Evolutionary conservation across 2,888 invertebrate species (phyloP).

Genomic region (Lasioglossum vierecki): DNA sequence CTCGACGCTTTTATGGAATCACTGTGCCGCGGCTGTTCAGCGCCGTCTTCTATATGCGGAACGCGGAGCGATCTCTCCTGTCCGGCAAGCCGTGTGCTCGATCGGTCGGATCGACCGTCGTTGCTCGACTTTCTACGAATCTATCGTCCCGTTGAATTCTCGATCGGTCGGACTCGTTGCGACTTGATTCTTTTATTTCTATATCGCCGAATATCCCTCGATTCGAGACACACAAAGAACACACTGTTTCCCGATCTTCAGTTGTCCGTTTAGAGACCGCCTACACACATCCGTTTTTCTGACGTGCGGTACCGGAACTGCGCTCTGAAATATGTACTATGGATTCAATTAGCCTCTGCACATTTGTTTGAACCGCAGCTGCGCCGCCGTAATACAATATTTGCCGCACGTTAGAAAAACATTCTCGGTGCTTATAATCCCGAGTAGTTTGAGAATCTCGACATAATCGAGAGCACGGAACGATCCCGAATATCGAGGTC

Average conservation of each 20-base stretch:
- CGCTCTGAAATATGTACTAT: too few species aligned
- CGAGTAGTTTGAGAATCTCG: too few species aligned
- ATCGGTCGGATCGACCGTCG: slow-evolving; percentile 13
- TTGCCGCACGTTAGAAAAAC: too few species aligned
- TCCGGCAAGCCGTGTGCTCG: background rate
- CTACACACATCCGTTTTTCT: too few species aligned
- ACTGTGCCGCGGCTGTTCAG: slow-evolving; percentile 37
- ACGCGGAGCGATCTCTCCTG: slow-evolving; percentile 16
- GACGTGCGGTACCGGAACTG: too few species aligned
- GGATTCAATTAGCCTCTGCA: too few species aligned
- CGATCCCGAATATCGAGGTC: too few species aligned
- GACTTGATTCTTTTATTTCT: slow-evolving; percentile 5
- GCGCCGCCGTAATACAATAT: too few species aligned
- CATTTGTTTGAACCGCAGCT: too few species aligned
- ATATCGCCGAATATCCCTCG: slow-evolving; percentile 17
- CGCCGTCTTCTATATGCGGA: slow-evolving; percentile 14
- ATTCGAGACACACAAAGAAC: slow-evolving; percentile 14
- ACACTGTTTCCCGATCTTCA: slow-evolving; percentile 31
- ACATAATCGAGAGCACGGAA: too few species aligned
- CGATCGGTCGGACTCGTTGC: background rate
- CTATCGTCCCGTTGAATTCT: slow-evolving; percentile 22
- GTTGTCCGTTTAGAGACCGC: background rate
- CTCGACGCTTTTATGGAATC: slow-evolving; percentile 67
- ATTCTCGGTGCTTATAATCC: too few species aligned
- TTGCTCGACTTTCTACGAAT: slow-evolving; percentile 40